Base-by-base conservation (phyloP, 2,113 vertebrate genomes). In the Catharus bicknelli region DNA sequence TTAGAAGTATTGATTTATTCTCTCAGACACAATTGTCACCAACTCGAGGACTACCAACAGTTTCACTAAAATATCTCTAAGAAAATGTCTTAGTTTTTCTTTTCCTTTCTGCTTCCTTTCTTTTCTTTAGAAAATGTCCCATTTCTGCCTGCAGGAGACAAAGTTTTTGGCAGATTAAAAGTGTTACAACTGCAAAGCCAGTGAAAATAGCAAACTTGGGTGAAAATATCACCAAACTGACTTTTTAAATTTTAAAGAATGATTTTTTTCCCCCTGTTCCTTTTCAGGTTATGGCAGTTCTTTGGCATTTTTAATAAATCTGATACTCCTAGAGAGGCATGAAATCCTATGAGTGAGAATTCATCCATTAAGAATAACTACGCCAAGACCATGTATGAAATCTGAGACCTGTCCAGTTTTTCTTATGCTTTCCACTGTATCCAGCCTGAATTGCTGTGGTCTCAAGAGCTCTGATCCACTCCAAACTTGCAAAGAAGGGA, bases 131-230 rank as follows among this genome's bases (percentile, higher is more conserved):
- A 69, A 76, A 79, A 86, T 57, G 7, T 51, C 15, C 16, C 15
- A 12, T 80, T 96, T 93, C 48, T 90, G 10, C 47, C 27, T 36
- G 51, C 43, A 83, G 68, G 48, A 83, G 34, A 70, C 26, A 83
- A 79, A 58, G 23, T 48, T 90, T 90, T 78, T 94, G 59, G 30
- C 59, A 86, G 59, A 83, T 77, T 87, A 83, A 87, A 91, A 93
- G 17, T 2, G 5, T 74, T 87, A 48, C 19, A 38, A 69, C 23
- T 90, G 36, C 81, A 88, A 90, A 94, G 55, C 8, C 50, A 80
- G 42, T 25, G 67, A 54, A 4, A 8, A 63, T 22, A 83, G 30
- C 25, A 67, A 86, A 64, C 40, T 51, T 66, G 19, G 26, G 20
- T 74, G 58, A 87, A 94, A 94, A 91, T 80, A 77, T 38, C 45